Evolutionary conservation across 2,888 invertebrate genomes (phyloP), one percentile per base, ranked within the genome.

Genomic region (Drosophila fulvimacula): DNA sequence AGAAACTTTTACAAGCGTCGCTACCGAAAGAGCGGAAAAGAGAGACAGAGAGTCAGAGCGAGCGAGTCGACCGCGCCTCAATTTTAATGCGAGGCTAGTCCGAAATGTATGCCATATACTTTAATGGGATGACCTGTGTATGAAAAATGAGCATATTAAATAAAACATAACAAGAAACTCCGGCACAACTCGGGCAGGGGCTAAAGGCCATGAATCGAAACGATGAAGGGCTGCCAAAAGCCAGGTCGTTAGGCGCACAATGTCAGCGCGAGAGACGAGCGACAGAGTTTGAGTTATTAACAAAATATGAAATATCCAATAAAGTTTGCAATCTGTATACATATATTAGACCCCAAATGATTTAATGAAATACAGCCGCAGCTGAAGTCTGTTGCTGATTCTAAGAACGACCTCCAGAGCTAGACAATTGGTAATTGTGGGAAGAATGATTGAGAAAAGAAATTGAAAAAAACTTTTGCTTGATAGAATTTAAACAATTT

Each of bases 1-100:
- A 84, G 80, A 88, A 82, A 85, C 79, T 87, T 83, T 81, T 82
- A 51, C 69, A 75, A 52, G 64, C 64, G 70, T 44, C 60, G 58
- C 42, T 19, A 17, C 51, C 52, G 59, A 57, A 63, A 19, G 17
- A 30, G 17, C 17, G 15, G 27, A 17, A 48, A n/a, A 30, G 27
- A 17, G 27, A 24, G 13, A 27, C n/a, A 46, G 30, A 17, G 5
- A 3, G 11, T 5, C 30, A 42, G 49, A 46, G 27, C 5, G 27
- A 27, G 27, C n/a, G 27, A 17, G 46, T 46, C 44, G 55, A 30
- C 73, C 60, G 64, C 77, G 53, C 68, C 77, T 38, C 44, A 48
- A 55, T 53, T 44, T 41, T 42, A 61, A 42, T 58, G 58, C 36
- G 39, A 38, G 44, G 24, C 42, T 53, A 63, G 56, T 42, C 61